Conservation (phyloP, 1,140 invertebrate species). For the Calliphora vicina region DNA sequence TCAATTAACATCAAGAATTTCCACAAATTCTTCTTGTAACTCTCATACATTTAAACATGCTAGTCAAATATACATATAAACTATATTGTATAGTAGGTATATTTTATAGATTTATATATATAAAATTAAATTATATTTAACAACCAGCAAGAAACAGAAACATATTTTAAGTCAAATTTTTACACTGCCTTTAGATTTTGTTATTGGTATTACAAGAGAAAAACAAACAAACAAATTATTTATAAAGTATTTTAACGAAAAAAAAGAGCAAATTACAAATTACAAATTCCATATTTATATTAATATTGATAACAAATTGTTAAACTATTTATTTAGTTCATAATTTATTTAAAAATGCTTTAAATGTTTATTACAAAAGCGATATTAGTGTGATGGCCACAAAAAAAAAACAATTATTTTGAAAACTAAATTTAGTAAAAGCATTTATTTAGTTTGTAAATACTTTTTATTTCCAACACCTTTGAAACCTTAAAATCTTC, state of each 20-base stretch:
- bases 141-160: neutral
- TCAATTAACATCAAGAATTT: neutral
- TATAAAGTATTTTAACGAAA: neutral
- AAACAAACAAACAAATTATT: neutral
- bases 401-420: neutral
- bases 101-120: conserved; percentile 7
- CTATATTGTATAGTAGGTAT: neutral
- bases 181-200: conserved; percentile 11
- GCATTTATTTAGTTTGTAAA: neutral
- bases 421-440: neutral
- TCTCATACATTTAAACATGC: neutral
- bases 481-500: too few relatives aligned
- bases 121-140: neutral
- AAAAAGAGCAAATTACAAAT: neutral
- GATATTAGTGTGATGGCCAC: neutral
- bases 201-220: neutral
- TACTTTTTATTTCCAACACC: neutral
- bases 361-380: neutral
- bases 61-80: neutral
- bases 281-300: neutral
- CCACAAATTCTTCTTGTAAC: neutral
- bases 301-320: neutral
- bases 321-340: neutral
- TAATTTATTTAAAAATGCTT: neutral
- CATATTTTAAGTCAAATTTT: conserved; percentile 6